Base-by-base conservation (phyloP, 2,113 vertebrate genomes). In the Hemicordylus capensis region DNA sequence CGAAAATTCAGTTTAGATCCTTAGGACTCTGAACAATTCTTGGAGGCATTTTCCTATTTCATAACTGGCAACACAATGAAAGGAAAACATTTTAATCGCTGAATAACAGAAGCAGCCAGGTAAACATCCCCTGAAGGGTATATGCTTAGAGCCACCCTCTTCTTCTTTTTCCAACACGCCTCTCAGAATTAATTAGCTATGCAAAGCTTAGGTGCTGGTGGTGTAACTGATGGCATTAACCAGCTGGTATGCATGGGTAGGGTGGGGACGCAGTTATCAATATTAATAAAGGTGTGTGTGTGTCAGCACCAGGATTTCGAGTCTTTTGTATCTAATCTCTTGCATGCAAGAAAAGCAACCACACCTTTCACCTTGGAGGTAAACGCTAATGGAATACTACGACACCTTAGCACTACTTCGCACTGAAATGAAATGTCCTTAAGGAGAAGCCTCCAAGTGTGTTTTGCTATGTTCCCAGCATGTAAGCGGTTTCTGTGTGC, bases 21-120 rank as follows among this genome's bases (percentile, higher is more conserved):
- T 54, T 0, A 0, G n/a, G 48, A 22, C 31, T 72, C 44, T 39
- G 1, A 46, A 39, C 0, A 0, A 10, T 14, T 44, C 61, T 73
- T 79, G 73, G 61, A n/a, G 34, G 46, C 0, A 0, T n/a, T 54
- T 72, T 70, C 72, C 66, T 20, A 26, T 63, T 66, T 78, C 39
- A 81, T 56, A 48, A 74, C 34, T 37, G 34, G 20, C 14, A 64
- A 4, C 58, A 54, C n/a, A 24, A 39, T 46, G 56, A 82, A 82
- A 69, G 54, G 11, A 61, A 75, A 66, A 26, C 6, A 17, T 2
- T 28, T 75, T 84, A 72, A 78, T 87, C 0, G 0, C 67, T 84
- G 22, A 14, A 54, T 26, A 22, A 37, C n/a, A 20, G 37, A 89
- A 91, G 42, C 51, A 17, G 12, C 1, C 11, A 76, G 39, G 20